Conservation (phyloP, 1,140 invertebrate species). For the Patella vulgata region DNA sequence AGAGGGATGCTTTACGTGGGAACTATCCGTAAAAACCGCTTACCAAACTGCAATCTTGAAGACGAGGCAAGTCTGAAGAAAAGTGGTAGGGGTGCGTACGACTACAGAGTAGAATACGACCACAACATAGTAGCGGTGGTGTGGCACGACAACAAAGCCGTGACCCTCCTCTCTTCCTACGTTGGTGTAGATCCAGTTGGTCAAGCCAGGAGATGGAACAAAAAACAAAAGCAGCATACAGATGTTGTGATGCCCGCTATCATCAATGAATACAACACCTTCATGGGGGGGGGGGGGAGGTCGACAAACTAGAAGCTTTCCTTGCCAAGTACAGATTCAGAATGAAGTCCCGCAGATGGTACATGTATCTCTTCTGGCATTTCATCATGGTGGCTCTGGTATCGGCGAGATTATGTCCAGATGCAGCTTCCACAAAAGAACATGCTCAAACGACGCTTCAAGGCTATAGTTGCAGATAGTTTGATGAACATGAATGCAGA, state of each 20-base stretch:
- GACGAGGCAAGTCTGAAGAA: slow-evolving; percentile 34
- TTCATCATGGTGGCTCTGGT: slow-evolving; percentile 52
- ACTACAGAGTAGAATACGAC: slow-evolving; percentile 21
- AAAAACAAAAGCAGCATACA: slow-evolving; percentile 46
- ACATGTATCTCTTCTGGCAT: slow-evolving; percentile 48
- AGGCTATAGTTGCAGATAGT: background rate
- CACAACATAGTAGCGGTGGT: slow-evolving; percentile 19
- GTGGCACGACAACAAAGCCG: slow-evolving; percentile 31
- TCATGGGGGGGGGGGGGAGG: slow-evolving; percentile 67
- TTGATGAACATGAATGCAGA: slow-evolving; percentile 1
- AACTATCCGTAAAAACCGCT: slow-evolving; percentile 27
- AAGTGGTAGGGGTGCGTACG: slow-evolving; percentile 22
- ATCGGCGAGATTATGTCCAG: slow-evolving; percentile 32
- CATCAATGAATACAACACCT: slow-evolving; percentile 60
- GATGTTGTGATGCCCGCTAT: too few species aligned
- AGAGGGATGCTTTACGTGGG: slow-evolving; percentile 25
- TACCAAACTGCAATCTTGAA: slow-evolving; percentile 16
- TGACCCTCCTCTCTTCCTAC: slow-evolving; percentile 30
- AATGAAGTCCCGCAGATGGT: slow-evolving; percentile 52
- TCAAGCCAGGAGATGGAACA: slow-evolving; percentile 26
- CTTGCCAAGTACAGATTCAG: slow-evolving; percentile 44
- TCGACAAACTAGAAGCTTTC: slow-evolving; percentile 56
- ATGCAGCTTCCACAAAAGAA: slow-evolving; percentile 1
- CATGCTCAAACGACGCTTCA: background rate
- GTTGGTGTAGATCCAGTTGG: slow-evolving; percentile 21